Evolutionary conservation across 2,888 invertebrate species (phyloP), one percentile per base, ranked within the genome.

Genomic region (Tenthredo notha): DNA sequence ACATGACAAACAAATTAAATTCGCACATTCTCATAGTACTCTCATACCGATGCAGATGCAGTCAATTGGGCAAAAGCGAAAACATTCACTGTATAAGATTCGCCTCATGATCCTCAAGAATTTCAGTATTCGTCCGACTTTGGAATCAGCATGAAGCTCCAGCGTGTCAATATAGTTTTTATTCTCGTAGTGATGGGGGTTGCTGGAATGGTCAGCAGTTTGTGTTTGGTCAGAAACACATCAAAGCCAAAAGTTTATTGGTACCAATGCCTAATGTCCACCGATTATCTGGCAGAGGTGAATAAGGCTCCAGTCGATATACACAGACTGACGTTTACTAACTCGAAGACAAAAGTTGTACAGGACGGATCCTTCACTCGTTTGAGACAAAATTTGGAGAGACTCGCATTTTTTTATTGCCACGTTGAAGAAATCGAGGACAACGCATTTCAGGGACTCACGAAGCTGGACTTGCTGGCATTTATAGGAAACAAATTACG

Each of bases 401-500:
- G 37, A 33, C 58, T 80, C 5, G 37, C 37, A 37, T 37, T 61
- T 33, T 18, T 61, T 10, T 40, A 21, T n/a, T 80, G 40, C 40
- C 21, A 21, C 0, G 80, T 80, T 21, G 61, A 58, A 61, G 80
- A 61, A 50, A 83, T 88, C 10, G 84, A 83, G 74, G 37, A 50
- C 29, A 85, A 85, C 10, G 83, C 72, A 1, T 88, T 88, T 75
- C 85, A 70, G 50, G 85, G 85, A 70, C 85, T 87, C 15, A 86
- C 80, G 43, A 78, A 86, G 10, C 54, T 88, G n/a, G 86, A 84
- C 58, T 85, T 84, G 25, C 84, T 88, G 21, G 67, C 84, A 5
- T 74, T 88, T 7, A 84, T 85, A 18, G 78, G 86, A 4, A 88
- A 88, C 83, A 85, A 87, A 67, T 72, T 87, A 12, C 84, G 78